Evolutionary conservation across 2,888 invertebrate genomes (phyloP), one percentile per base, ranked within the genome.

Genomic region (Melanostoma mellinum): DNA sequence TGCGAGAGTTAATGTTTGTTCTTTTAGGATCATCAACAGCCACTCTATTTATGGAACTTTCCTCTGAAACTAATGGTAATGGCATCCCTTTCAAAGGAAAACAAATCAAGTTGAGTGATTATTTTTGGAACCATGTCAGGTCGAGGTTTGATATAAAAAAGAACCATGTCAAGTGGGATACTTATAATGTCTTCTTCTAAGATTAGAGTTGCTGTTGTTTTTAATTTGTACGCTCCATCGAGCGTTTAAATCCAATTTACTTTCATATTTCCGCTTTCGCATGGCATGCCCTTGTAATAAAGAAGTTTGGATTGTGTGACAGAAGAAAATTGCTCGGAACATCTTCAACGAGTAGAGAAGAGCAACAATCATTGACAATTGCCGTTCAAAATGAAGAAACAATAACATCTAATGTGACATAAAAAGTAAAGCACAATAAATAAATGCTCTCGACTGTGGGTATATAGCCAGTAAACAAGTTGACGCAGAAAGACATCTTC

Each of bases 181-280:
- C 20, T 55, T 61, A 20, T 20, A 20, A 20, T 1, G 20, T 20
- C 20, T 20, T 20, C 20, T 20, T 20, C 20, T 20, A 20, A 20
- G 20, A 20, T 20, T 20, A 1, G 20, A 20, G 20, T 42, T 4
- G 20, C 40, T 44, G 6, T 8, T 9, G 46, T 44, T 42, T 72
- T 30, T 50, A 65, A 10, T 35, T 44, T 75, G 40, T 58, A 46
- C 53, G 77, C 77, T 75, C 56, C 58, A 80, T 77, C 84, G 52
- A 85, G 80, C 85, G 80, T 86, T 85, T 58, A 77, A 80, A 77
- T 77, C 63, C 60, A 74, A 85, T 86, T 85, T 72, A 72, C 60
- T 77, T 77, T 68, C 40, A 48, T 67, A 55, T 33, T 55, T 50
- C 48, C n/a, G 6, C 53, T 44, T 60, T 67, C 4, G 32, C 8